phyloP scores from a whole-genome alignment of 1,140 invertebrate genomes.

The Pseudomyrmex concolor region DNA sequence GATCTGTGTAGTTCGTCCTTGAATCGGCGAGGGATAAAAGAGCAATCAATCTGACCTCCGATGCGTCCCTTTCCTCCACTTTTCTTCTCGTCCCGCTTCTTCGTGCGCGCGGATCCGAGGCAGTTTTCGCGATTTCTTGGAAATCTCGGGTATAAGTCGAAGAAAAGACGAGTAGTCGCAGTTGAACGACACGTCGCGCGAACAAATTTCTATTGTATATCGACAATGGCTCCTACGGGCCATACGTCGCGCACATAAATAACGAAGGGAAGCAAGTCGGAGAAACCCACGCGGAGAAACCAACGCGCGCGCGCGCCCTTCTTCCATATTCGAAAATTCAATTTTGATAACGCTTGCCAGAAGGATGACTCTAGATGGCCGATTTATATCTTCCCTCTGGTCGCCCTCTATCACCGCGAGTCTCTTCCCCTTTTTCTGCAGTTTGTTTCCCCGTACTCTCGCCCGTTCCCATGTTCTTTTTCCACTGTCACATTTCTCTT shows the following conservation, averaged over 20 bases:
- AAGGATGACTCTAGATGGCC: conserved; percentile 34
- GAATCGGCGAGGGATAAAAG: conserved; percentile 65
- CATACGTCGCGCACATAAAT: conserved; percentile 76
- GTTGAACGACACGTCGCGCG: conserved; percentile 74
- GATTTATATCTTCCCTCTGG: conserved; percentile 31
- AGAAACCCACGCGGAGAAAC: conserved; percentile 41
- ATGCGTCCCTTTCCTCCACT: background rate
- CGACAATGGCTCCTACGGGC: conserved; percentile 70
- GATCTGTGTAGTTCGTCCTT: conserved; percentile 60
- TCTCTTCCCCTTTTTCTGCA: conserved; percentile 12
- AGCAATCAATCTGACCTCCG: conserved; percentile 70
- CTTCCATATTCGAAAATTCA: conserved; percentile 75
- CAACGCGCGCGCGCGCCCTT: conserved; percentile 41
- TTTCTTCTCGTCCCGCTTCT: background rate
- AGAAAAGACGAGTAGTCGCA: conserved; percentile 44
- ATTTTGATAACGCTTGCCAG: conserved; percentile 77
- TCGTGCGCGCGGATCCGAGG: background rate
- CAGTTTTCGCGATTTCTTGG: conserved; percentile 37
- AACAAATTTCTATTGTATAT: conserved; percentile 80
- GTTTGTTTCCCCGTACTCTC: background rate
- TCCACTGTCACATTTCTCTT: conserved; percentile 23
- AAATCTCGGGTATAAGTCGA: conserved; percentile 41
- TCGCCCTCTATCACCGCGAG: conserved; percentile 39
- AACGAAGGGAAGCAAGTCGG: conserved; percentile 64
- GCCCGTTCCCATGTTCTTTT: background rate